Percentiles rank a stretch among this genome's conserved stretches.
phyloP scores from a whole-genome alignment of 2,797 vertebrate species.

The Acanthornis magna region DNA sequence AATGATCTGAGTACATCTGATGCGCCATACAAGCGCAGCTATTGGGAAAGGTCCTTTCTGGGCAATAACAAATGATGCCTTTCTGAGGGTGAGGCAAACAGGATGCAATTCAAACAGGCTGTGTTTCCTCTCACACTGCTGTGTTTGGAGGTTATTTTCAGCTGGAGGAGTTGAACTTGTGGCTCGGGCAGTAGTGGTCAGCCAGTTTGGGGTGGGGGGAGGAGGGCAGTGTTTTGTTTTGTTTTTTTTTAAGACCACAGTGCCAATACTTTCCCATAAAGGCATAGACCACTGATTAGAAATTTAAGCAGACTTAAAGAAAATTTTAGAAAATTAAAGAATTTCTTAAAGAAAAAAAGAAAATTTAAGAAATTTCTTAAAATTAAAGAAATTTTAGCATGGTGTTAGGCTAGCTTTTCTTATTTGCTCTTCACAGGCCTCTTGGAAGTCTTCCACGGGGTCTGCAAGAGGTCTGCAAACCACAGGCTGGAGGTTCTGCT shows the following conservation, averaged over 20 bases:
- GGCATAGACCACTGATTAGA: neutral
- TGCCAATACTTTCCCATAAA: neutral
- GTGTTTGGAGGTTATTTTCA: slow-evolving; percentile 29
- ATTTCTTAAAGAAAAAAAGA: too few relatives aligned
- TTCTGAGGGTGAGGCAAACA: neutral
- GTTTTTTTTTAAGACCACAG: neutral
- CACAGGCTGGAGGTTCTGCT: neutral
- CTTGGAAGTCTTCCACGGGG: neutral
- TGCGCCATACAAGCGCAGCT: neutral
- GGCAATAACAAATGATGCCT: neutral
- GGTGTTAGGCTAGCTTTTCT: neutral
- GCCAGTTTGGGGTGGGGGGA: neutral
- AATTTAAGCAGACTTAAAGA: neutral
- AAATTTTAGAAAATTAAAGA: too few relatives aligned
- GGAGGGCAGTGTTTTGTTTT: neutral
- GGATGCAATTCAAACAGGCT: slow-evolving; percentile 22
- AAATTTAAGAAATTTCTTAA: too few relatives aligned
- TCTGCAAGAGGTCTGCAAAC: neutral
- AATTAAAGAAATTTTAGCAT: neutral
- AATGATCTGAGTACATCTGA: neutral
- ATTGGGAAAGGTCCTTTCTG: neutral
- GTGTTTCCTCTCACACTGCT: neutral
- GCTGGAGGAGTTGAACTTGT: neutral
- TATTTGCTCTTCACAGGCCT: neutral
- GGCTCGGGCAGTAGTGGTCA: neutral